A percentile compares a stretch with the other conserved stretches of the same genome.
These are phyloP conservation scores for Keiferia lycopersicella DNA, from an alignment of 2,888 invertebrate genomes.

Conservation along the genomic window DNA sequence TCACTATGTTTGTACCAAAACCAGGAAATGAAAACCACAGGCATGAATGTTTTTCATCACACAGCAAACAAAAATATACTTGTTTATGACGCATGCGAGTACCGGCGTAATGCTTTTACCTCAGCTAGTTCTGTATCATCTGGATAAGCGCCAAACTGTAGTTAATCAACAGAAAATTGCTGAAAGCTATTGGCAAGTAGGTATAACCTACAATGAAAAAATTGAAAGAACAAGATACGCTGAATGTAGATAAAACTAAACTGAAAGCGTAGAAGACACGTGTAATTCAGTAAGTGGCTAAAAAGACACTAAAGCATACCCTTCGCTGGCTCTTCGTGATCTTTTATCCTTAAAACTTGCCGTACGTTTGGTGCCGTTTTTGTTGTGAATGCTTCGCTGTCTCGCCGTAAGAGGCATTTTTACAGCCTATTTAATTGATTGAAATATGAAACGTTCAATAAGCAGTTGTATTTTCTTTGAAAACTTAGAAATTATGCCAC, in stretches of 20 bases:
- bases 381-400: conserved; percentile 71
- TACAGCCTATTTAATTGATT: conserved; percentile 13
- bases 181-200: conserved; percentile 22
- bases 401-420: conserved; percentile 71
- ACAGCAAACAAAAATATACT: conserved; percentile 34
- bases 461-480: background rate
- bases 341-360: conserved; percentile 64
- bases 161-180: conserved; percentile 43
- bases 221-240: background rate
- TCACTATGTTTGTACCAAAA: background rate
- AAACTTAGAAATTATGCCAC: background rate
- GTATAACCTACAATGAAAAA: conserved; percentile 23
- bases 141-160: conserved; percentile 56
- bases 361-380: conserved; percentile 68
- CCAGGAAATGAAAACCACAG: background rate
- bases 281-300: background rate
- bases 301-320: conserved; percentile 47
- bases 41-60: background rate
- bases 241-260: background rate
- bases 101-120: conserved; percentile 49
- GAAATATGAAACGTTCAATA: background rate
- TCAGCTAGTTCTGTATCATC: conserved; percentile 45
- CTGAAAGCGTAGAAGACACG: background rate
- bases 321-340: conserved; percentile 64
- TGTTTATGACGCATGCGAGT: conserved; percentile 42